Conservation (phyloP, 2,797 vertebrate species). For the Nyctalus aviator region DNA sequence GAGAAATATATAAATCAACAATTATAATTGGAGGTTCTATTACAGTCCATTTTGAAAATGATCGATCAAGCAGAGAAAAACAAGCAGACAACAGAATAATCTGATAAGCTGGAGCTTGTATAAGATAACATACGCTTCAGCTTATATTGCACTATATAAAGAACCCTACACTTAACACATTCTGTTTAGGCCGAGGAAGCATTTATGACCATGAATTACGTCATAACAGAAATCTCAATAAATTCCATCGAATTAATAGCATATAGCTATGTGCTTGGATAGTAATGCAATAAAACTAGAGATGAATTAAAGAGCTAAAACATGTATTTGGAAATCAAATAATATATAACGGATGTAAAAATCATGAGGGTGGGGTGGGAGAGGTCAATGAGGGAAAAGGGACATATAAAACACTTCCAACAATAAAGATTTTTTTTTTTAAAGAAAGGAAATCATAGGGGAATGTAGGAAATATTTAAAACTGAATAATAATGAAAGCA, state of each 20-base stretch:
- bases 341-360: background rate
- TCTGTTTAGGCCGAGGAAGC: background rate
- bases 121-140: background rate
- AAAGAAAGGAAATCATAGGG: too few species aligned
- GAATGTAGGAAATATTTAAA: slow-evolving; percentile 34
- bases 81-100: background rate
- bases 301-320: slow-evolving; percentile 16
- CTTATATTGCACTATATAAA: background rate
- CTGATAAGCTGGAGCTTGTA: background rate
- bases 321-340: slow-evolving; percentile 22
- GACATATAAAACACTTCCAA: too few species aligned
- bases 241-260: background rate
- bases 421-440: too few species aligned
- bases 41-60: background rate
- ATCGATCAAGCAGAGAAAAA: background rate
- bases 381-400: too few species aligned
- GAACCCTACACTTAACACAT: background rate
- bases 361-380: background rate
- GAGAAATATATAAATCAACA: background rate
- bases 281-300: slow-evolving; percentile 1
- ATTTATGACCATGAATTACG: background rate
- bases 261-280: background rate
- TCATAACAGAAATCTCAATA: background rate
- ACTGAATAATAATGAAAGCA: background rate
- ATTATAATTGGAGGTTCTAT: background rate